phyloP scores from a whole-genome alignment of 2,113 vertebrate species.

The Spea bombifrons region DNA sequence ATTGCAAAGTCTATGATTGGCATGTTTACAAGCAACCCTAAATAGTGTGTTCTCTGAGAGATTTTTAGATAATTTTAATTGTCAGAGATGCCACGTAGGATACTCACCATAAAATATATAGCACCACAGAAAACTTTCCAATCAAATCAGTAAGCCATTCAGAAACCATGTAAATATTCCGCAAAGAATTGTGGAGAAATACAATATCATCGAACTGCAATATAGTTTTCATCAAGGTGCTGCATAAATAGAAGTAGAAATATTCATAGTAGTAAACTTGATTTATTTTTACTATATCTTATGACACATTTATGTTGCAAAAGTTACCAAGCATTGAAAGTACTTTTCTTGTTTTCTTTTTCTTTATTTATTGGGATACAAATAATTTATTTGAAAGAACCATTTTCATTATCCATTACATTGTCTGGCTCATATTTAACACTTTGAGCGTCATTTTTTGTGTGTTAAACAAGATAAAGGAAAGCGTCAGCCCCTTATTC shows the following conservation, averaged over 20 bases:
- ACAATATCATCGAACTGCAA: conserved; percentile 41
- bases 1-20: conserved; percentile 29
- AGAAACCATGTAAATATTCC: conserved; percentile 29
- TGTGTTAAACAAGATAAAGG: too few relatives aligned
- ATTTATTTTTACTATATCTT: conserved; percentile 31
- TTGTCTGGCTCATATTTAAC: conserved; percentile 28
- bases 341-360: conserved; percentile 20
- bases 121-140: conserved; percentile 7
- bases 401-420: conserved; percentile 34
- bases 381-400: conserved; percentile 34
- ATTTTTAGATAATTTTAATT: conserved; percentile 3
- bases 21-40: conserved; percentile 14
- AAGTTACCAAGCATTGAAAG: conserved; percentile 35
- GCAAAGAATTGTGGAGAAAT: conserved; percentile 41
- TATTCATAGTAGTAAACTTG: conserved; percentile 40
- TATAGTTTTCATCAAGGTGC: conserved; percentile 41
- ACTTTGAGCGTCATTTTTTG: too few relatives aligned
- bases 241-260: conserved; percentile 43
- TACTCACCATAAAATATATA: conserved; percentile 20
- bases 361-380: conserved; percentile 10
- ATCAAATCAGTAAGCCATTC: conserved; percentile 27
- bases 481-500: too few relatives aligned
- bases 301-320: conserved; percentile 29
- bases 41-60: conserved; percentile 27
- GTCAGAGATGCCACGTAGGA: conserved; percentile 8